phyloP scores from a whole-genome alignment of 2,888 invertebrate genomes.

The Pocota personata region DNA sequence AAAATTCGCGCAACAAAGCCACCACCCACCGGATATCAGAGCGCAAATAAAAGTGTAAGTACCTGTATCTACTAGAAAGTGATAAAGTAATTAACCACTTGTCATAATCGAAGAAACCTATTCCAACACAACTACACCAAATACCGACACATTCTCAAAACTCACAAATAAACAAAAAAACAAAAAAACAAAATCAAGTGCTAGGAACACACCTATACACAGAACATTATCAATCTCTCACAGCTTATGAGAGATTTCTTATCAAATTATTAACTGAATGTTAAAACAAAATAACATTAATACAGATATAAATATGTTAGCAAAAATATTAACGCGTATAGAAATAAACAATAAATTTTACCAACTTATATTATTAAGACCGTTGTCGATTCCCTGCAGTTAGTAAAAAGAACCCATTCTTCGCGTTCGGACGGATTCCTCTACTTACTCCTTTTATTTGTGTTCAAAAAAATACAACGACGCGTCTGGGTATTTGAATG shows the following conservation, averaged over 20 bases:
- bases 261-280: conserved; percentile 65
- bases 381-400: conserved; percentile 44
- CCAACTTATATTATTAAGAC: conserved; percentile 53
- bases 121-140: conserved; percentile 1
- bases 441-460: background rate
- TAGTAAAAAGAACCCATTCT: conserved; percentile 55
- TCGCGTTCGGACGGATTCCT: conserved; percentile 44
- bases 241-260: conserved; percentile 57
- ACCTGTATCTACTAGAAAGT: conserved; percentile 29
- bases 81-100: conserved; percentile 60
- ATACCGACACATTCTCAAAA: conserved; percentile 79
- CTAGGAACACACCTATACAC: conserved; percentile 35
- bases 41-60: conserved; percentile 48
- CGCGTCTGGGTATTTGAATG: background rate
- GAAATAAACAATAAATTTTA: conserved; percentile 54
- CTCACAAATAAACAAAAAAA: conserved; percentile 38
- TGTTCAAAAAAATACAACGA: background rate
- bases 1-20: background rate
- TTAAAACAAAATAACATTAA: conserved; percentile 54
- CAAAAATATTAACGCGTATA: conserved; percentile 53
- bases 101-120: conserved; percentile 35
- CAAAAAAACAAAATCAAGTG: conserved; percentile 36
- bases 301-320: conserved; percentile 58
- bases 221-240: conserved; percentile 55
- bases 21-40: conserved; percentile 24